A percentile compares a stretch with the other conserved stretches of the same genome.
phyloP scores from a whole-genome alignment of 2,113 vertebrate species.

The Seriola quinqueradiata region DNA sequence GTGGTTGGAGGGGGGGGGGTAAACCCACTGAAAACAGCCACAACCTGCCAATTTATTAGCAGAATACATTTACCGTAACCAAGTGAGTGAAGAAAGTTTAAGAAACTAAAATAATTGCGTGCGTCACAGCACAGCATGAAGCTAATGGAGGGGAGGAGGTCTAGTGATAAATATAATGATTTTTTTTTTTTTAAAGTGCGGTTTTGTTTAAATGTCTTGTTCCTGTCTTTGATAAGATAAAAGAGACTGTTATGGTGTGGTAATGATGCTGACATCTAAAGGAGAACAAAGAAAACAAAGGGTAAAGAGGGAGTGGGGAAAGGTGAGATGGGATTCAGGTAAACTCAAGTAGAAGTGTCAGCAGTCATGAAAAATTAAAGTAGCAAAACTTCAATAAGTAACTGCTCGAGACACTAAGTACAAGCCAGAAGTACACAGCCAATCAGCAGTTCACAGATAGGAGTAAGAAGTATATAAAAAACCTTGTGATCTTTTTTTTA shows the following conservation, averaged over 20 bases:
- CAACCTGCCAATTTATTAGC: slow-evolving; percentile 16
- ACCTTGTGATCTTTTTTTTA: not conserved
- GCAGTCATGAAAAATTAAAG: not conserved
- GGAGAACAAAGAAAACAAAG: not conserved
- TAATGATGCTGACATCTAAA: not conserved
- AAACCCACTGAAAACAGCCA: slow-evolving; percentile 20
- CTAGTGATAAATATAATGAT: not conserved
- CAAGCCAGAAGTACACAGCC: not conserved
- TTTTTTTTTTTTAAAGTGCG: not conserved
- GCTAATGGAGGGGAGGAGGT: not conserved
- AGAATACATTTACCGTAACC: not conserved
- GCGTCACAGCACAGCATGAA: not conserved
- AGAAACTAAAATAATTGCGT: not conserved
- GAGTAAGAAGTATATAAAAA: not conserved
- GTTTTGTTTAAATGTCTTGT: not conserved
- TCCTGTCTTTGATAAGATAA: slow-evolving; percentile 4
- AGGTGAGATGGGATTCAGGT: not conserved
- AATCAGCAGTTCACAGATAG: not conserved
- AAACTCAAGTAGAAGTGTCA: not conserved
- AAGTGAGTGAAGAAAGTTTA: not conserved
- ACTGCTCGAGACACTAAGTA: not conserved
- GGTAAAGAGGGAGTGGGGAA: not conserved
- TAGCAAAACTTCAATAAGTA: not conserved
- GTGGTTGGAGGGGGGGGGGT: not conserved
- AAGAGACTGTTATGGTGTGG: not conserved